A percentile compares a stretch with the other conserved stretches of the same genome.
These are phyloP conservation scores for Dipodomys stephensi DNA, from an alignment of 2,113 vertebrate genomes.

Conservation along the genomic window DNA sequence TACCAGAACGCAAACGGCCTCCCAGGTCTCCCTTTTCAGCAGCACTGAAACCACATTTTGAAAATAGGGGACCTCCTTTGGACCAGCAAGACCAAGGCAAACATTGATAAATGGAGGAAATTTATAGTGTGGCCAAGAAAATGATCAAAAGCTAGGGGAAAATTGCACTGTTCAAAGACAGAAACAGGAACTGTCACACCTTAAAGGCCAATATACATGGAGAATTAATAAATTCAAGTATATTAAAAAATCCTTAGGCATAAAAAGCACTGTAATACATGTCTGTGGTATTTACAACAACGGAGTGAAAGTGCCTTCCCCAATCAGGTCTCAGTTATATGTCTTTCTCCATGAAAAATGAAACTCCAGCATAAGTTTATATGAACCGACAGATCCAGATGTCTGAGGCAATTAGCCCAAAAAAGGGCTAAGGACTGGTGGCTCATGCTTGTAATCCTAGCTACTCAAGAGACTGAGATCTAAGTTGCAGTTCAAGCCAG, in stretches of 20 bases:
- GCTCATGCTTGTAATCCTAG: too few relatives aligned
- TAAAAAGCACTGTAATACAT: background rate
- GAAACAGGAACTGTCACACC: background rate
- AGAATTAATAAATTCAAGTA: conserved; percentile 6
- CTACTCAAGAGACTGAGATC: too few relatives aligned
- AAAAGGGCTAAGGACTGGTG: background rate
- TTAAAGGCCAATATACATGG: conserved; percentile 33
- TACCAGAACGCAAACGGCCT: conserved; percentile 10
- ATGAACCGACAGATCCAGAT: conserved; percentile 6
- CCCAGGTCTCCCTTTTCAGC: background rate
- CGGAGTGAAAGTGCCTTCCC: background rate
- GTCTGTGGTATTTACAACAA: background rate
- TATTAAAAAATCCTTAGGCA: background rate
- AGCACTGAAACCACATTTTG: conserved; percentile 44
- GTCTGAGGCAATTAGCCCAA: conserved; percentile 36
- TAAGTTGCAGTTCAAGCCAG: too few relatives aligned
- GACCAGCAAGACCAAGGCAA: background rate
- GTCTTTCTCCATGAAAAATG: conserved; percentile 46
- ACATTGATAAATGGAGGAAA: conserved; percentile 55
- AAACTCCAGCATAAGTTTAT: conserved; percentile 22
- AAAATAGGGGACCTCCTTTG: conserved; percentile 23
- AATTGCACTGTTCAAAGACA: background rate
- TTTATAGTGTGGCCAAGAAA: conserved; percentile 23
- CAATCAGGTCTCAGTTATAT: background rate
- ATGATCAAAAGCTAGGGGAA: conserved; percentile 35